Percentiles rank a stretch among this genome's conserved stretches.
Evolutionary conservation across 2,113 vertebrate species (phyloP).

Genomic region (Sapajus apella): DNA sequence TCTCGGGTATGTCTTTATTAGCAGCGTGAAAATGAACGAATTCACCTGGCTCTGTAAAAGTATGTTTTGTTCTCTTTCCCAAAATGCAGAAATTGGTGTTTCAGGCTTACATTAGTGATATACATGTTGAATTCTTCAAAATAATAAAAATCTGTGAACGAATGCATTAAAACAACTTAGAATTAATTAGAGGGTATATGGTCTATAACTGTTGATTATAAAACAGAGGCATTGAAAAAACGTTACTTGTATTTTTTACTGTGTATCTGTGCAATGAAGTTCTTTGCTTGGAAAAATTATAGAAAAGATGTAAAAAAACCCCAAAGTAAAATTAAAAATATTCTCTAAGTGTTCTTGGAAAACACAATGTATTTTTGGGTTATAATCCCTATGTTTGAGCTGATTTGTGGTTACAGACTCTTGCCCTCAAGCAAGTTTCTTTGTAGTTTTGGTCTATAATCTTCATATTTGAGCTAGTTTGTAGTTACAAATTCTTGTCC

Average conservation of each 20-base stretch:
- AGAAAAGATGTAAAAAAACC: neutral
- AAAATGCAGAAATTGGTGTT: neutral
- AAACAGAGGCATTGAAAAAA: neutral
- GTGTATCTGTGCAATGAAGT: neutral
- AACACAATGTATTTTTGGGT: neutral
- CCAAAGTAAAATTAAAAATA: neutral
- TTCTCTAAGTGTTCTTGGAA: neutral
- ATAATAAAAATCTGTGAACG: constrained; percentile 29
- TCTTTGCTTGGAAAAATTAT: constrained; percentile 22
- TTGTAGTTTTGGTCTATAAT: neutral
- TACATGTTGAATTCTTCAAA: neutral
- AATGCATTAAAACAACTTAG: neutral
- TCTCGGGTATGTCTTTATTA: no score
- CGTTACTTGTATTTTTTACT: constrained; percentile 6
- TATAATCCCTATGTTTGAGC: neutral
- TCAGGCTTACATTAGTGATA: neutral
- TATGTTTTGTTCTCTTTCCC: neutral
- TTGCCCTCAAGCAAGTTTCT: neutral
- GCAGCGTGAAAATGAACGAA: no score
- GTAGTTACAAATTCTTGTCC: neutral
- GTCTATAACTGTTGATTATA: neutral
- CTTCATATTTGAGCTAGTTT: neutral
- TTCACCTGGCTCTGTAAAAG: neutral
- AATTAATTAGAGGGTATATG: neutral
- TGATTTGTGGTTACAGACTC: neutral